Conservation (phyloP, 2,888 invertebrate species). For the Athalia circularis region DNA sequence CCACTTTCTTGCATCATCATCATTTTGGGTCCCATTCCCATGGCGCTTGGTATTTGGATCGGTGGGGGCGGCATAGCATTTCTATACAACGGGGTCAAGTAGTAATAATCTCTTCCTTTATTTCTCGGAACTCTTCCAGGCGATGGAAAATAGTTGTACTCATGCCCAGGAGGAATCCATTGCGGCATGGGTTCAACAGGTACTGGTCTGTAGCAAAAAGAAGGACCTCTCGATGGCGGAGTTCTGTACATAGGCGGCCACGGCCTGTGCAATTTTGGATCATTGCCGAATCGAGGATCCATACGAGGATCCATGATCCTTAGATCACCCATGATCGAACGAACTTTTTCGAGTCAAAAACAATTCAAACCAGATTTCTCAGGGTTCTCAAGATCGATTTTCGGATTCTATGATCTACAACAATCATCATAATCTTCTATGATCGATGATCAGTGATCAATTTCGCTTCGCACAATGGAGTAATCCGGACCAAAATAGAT, state of each 20-base stretch:
- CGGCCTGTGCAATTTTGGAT: slow-evolving; percentile 75
- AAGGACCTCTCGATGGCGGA: slow-evolving; percentile 66
- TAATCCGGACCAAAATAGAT: too few species aligned
- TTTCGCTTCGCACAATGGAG: too few species aligned
- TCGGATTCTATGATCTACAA: too few species aligned
- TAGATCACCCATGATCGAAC: slow-evolving; percentile 76
- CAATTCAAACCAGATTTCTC: not conserved
- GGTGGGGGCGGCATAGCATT: slow-evolving; percentile 77
- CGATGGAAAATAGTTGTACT: slow-evolving; percentile 76
- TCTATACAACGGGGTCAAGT: slow-evolving; percentile 82
- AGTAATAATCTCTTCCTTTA: slow-evolving; percentile 78
- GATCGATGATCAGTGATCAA: too few species aligned
- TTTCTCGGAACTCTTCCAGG: slow-evolving; percentile 72
- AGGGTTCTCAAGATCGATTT: not conserved
- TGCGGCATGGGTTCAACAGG: slow-evolving; percentile 74
- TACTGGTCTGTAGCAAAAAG: slow-evolving; percentile 74
- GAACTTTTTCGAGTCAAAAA: not conserved
- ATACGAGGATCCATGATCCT: slow-evolving; percentile 75
- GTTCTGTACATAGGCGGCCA: slow-evolving; percentile 81
- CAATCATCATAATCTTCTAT: too few species aligned
- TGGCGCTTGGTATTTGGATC: slow-evolving; percentile 56
- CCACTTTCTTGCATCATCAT: slow-evolving; percentile 64
- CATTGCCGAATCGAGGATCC: slow-evolving; percentile 77
- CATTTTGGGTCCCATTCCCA: slow-evolving; percentile 66
- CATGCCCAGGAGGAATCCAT: slow-evolving; percentile 75